Evolutionary conservation across 2,797 vertebrate genomes (phyloP), one percentile per base, ranked within the genome.

Genomic region (Trachops cirrhosus): DNA sequence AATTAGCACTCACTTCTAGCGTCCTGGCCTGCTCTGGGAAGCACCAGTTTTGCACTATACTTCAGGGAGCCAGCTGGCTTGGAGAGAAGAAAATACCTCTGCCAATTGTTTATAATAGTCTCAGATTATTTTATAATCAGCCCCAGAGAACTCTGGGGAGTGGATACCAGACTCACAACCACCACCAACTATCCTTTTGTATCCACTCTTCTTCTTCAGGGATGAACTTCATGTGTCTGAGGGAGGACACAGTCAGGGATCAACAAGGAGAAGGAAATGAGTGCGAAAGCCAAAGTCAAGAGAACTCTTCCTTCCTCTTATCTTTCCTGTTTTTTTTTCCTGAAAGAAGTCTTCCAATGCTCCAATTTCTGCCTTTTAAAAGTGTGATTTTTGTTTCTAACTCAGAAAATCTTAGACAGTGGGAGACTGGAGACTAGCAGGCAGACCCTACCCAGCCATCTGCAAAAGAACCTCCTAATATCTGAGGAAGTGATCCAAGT

Each of bases 371-470:
- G 44, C 41, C 24, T 14, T 91, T 73, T 29, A 39, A 59, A 71
- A 79, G 24, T 68, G 32, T 71, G 34, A 48, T 82, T 91, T 79
- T 46, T 52, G 39, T 96, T 95, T 68, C 71, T 70, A 78, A 62
- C 41, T 95, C 83, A 78, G 15, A 41, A 19, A 70, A 32, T 83
- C 46, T 91, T 70, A 29, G n/a, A 44, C 21, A 19, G 4, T 50
- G 37, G 71, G 59, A 84, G 75, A 48, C 57, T 57, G 37, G 59
- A 68, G 5, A 74, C 52, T 34, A 79, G 21, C 24, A 95, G 62
- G 86, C 1, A 32, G 64, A 3, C 22, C 2, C 83, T 29, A 21
- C 78, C 24, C 9, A 62, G 0, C 46, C 18, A 11, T 75, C 82
- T 77, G 79, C n/a, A 73, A 39, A 95, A 84, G 78, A 75, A 50